phyloP scores from a whole-genome alignment of 2,797 vertebrate species.

The Tenualosa thibaudeaui region DNA sequence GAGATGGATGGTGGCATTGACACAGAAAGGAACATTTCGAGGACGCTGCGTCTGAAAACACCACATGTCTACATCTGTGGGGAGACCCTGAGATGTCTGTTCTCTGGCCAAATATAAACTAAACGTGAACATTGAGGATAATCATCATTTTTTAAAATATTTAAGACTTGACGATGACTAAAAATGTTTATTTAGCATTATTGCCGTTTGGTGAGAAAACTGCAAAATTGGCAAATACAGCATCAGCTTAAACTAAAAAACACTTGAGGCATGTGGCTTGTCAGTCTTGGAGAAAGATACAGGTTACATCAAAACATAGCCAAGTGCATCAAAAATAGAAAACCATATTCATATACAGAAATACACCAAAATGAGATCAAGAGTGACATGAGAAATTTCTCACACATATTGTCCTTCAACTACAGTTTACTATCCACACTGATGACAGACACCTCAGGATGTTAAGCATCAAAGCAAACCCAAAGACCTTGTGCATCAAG shows the following conservation, averaged over 20 bases:
- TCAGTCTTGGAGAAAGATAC: not conserved
- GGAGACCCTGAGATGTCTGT: not conserved
- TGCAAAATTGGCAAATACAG: not conserved
- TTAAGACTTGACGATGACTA: not conserved
- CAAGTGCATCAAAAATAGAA: not conserved
- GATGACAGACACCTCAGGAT: not conserved
- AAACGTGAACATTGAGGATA: not conserved
- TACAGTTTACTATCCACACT: not conserved
- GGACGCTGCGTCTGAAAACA: not conserved
- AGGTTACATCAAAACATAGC: not conserved
- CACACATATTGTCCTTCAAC: not conserved
- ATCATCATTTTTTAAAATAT: not conserved
- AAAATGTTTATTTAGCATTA: constrained; percentile 3
- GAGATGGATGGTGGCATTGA: not conserved
- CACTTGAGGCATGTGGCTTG: not conserved
- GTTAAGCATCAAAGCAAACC: not conserved
- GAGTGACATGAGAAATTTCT: not conserved
- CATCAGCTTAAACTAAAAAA: not conserved
- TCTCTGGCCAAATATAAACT: not conserved
- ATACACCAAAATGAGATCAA: not conserved
- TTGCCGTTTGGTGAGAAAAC: not conserved
- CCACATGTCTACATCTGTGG: not conserved
- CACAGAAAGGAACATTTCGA: not conserved
- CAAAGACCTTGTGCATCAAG: not conserved
- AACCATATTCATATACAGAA: not conserved